Evolutionary conservation across 2,113 vertebrate genomes (phyloP), one percentile per base, ranked within the genome.

Genomic region (Salvator merianae): DNA sequence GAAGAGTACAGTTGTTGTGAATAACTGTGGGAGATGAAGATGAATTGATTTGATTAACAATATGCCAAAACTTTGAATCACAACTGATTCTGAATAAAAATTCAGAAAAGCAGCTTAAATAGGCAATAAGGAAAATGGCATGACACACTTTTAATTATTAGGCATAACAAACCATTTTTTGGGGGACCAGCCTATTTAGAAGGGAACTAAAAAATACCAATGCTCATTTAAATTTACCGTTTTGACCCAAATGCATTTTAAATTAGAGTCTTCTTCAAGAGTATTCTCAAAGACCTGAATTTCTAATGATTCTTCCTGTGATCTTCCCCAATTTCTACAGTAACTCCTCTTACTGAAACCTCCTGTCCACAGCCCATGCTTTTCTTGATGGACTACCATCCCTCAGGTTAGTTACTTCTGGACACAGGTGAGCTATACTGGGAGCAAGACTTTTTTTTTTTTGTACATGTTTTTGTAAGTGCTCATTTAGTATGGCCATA

Each of bases 11-110:
- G 30, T 20, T 28, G 3, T 20, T 1, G 1, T 34, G 77, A 83
- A 74, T 84, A 80, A 70, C 3, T 59, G 55, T 79, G 63, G 34
- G 22, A 82, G 87, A 84, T 4, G 72, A 76, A 63, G 62, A 24
- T 34, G 72, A 36, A 80, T 69, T n/a, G 5, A 82, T 72, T 50
- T 76, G 66, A 82, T 73, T 55, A 77, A 73, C 55, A 16, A 59
- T 59, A 59, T 59, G 55, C 18, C 55, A 59, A 59, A 59, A 59
- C 55, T 55, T 55, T 59, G 55, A 16, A 59, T 59, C 55, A 59
- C 16, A 4, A 18, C 3, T 59, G 55, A 59, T 59, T 16, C 18
- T 59, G 16, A 59, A 59, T 59, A 16, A 59, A 59, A 59, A 59
- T 59, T 20, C 18, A 59, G 5, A 59, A 59, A 20, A 59, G 18